A percentile compares a stretch with the other conserved stretches of the same genome.
phyloP scores from a whole-genome alignment of 2,888 invertebrate genomes.

The Metopia argyrocephala region DNA sequence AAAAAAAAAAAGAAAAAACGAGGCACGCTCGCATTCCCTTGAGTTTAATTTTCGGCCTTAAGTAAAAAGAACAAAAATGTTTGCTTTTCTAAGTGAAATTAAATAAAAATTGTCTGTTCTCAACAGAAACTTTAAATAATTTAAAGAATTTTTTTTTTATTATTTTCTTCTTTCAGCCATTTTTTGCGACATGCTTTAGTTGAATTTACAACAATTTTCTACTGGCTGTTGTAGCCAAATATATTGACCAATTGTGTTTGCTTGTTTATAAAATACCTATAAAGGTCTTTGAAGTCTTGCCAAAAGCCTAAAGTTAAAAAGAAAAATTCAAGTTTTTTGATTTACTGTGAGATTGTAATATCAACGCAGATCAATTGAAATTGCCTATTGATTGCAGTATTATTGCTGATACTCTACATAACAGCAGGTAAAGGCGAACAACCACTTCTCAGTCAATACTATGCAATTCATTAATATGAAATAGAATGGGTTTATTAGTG shows the following conservation, averaged over 20 bases:
- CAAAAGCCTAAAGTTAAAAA: too few species aligned
- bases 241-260: constrained; percentile 37
- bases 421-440: too few species aligned
- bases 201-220: constrained; percentile 42
- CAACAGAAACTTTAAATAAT: constrained; percentile 47
- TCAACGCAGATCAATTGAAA: too few species aligned
- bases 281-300: constrained; percentile 34
- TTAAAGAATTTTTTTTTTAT: constrained; percentile 33
- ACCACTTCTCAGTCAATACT: too few species aligned
- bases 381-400: too few species aligned
- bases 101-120: constrained; percentile 52
- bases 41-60: constrained; percentile 70
- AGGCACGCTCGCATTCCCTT: constrained; percentile 67
- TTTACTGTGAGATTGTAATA: too few species aligned
- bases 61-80: constrained; percentile 37
- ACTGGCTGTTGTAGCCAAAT: constrained; percentile 28
- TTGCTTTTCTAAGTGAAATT: constrained; percentile 66
- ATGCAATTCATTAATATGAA: too few species aligned
- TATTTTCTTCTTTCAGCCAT: background rate
- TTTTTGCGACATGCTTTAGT: constrained; percentile 32
- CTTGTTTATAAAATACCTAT: background rate
- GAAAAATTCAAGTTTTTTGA: too few species aligned
- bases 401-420: too few species aligned
- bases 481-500: too few species aligned
- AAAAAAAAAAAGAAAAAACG: too few species aligned